Evolutionary conservation across 2,797 vertebrate species (phyloP), one percentile per base, ranked within the genome.

Genomic region (Spheniscus humboldti): DNA sequence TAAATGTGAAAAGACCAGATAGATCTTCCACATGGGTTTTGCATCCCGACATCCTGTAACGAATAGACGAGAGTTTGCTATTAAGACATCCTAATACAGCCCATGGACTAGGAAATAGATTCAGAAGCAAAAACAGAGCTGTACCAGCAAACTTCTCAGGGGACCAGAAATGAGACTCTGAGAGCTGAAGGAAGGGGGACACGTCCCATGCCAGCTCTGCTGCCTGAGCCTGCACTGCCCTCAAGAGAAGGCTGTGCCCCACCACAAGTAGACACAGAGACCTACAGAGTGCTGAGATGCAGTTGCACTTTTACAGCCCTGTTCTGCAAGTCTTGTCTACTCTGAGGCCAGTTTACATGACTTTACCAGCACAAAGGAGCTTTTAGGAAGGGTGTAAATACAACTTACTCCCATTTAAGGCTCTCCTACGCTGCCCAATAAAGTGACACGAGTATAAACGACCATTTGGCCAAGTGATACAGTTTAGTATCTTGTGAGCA

Each of bases 201-300:
- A 63, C 4, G 3, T 18, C 30, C 41, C 33, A 5, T 0, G 1
- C 30, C 68, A 87, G 30, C n/a, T 53, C 45, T 0, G 1, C 41
- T 45, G 50, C 35, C 52, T 20, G 15, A 45, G 33, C 11, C 80
- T 62, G 45, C 23, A 7, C 12, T 55, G 64, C 27, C 33, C 18
- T 41, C 3, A 2, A 53, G 77, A 15, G 7, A 35, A 39, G 48
- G 45, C 77, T 75, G 11, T 60, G 71, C 20, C 80, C 2, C 0
- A 35, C 56, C 84, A 91, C 37, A 47, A 39, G 53, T 48, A 78
- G 55, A 87, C 13, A 41, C n/a, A 18, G 4, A 41, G 39, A 24
- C 37, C 39, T n/a, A 18, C 56, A 53, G 45, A 13, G 30, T 41
- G 63, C 33, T 13, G 18, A 90, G 47, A 84, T 13, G 27, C 33